Conservation (phyloP, 2,888 invertebrate species). For the Lepidocyrtinus sp. region DNA sequence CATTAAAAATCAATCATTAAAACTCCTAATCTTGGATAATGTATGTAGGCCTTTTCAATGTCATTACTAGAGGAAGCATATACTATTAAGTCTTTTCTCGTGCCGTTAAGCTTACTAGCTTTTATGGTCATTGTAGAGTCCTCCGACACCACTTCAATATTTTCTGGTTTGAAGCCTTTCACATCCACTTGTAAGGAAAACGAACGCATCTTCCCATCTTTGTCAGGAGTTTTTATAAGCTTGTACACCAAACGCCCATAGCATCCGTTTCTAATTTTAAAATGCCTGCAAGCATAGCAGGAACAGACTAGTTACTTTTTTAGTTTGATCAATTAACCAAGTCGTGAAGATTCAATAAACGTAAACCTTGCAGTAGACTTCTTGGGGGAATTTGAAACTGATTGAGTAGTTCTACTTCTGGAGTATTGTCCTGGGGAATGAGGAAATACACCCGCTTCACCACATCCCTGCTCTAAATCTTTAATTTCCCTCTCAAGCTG, state of each 20-base stretch:
- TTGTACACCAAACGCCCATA: conserved; percentile 25
- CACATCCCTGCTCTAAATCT: conserved; percentile 29
- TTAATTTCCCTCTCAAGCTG: conserved; percentile 31
- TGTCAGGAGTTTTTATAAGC: conserved; percentile 29
- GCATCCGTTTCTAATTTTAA: too few species aligned
- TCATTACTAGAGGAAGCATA: conserved; percentile 31
- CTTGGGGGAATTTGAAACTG: too few species aligned
- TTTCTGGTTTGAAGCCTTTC: conserved; percentile 45
- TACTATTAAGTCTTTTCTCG: conserved; percentile 37
- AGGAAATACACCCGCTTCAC: too few species aligned
- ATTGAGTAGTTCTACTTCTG: too few species aligned
- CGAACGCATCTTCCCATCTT: conserved; percentile 32
- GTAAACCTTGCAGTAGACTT: too few species aligned
- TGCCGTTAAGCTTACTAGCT: conserved; percentile 43
- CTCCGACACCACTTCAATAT: conserved; percentile 33
- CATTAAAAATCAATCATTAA: conserved; percentile 45
- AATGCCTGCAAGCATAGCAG: too few species aligned
- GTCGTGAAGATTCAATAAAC: too few species aligned
- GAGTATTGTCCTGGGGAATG: too few species aligned
- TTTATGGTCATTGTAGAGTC: conserved; percentile 35
- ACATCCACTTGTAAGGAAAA: conserved; percentile 47
- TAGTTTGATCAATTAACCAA: too few species aligned
- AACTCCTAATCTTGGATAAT: conserved; percentile 43
- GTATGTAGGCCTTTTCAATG: conserved; percentile 42
- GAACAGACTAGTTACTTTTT: too few species aligned